Base-by-base conservation (phyloP, 2,797 vertebrate species). In the Sus cebifrons region DNA sequence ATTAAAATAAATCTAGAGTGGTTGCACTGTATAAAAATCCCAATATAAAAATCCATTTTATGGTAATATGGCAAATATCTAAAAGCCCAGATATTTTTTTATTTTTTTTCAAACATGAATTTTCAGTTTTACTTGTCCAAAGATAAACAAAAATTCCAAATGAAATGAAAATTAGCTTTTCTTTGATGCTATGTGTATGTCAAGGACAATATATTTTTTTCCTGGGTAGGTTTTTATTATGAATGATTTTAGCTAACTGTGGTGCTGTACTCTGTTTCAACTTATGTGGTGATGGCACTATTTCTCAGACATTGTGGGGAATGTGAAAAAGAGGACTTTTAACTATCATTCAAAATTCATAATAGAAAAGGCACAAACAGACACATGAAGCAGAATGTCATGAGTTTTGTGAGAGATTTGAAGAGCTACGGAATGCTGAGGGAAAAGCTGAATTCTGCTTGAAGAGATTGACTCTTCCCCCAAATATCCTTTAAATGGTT, bases 81-180 rank as follows among this genome's bases (percentile, higher is more conserved):
- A 70, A 71, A 96, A 89, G 44, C 3, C 12, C 25, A 67, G 29
- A 29, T 58, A 10, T 94, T 90, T 84, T 18, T 12, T 18, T 12
- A 21, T 56, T 36, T 54, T 77, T 73, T 95, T 81, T 85, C 6
- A 74, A 60, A 27, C n/a, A 71, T 27, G 6, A 64, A 56, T 89
- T 94, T 4, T 52, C 44, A 89, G 23, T 74, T 91, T 17, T 85
- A 36, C 91, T 90, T 88, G n/a, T 62, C 77, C n/a, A 67, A 91
- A 65, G 25, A 44, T 62, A 13, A 67, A 89, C 44, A 68, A 81
- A 9, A 32, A 58, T 86, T 68, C 2, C n/a, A 91, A 93, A 83
- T 29, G 77, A 40, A 93, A 70, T 71, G 56, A 83, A 91, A 95
- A 91, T n/a, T 21, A 23, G 3, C 14, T 68, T 58, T 70, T 71